Base-by-base conservation (phyloP, 2,888 invertebrate genomes). In the Mamestra brassicae region DNA sequence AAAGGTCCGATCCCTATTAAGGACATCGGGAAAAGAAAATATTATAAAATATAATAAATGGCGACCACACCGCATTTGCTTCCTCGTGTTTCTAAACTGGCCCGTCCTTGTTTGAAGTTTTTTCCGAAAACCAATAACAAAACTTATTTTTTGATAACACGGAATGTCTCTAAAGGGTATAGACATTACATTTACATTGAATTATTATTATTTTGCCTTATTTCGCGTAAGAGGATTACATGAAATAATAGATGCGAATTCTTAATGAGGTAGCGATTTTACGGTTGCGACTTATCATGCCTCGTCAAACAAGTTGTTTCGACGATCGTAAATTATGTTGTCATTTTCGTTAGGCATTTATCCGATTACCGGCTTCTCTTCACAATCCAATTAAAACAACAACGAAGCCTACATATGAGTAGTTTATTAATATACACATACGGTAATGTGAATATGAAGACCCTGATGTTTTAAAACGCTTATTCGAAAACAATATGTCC, bases 1-100 rank as follows among this genome's bases (percentile, higher is more conserved):
- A 94, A 94, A 92, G 93, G 93, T 93, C 92, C 90, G 90, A 92
- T 90, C 93, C 91, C 90, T 92, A 92, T 91, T 93, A 92, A 90
- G 91, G 92, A 91, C 92, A 92, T 91, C 88, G 90, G 86, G 87
- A 88, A 90, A 91, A 90, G 91, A 92, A 93, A 93, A 91, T 90
- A 92, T 90, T 90, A 89, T 90, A 89, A 90, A 91, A 90, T 91
- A 91, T 89, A 90, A 90, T 90, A 92, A 90, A 89, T 87, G 86
- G 86, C 80, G 73, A 67, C 84, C 83, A 83, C 80, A 84, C 70
- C 79, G 76, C 81, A 82, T 78, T 87, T 74, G 84, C 75, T 85
- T 80, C 78, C 69, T 78, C 81, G 76, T 84, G 83, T 85, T 85
- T 83, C 74, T 71, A 70, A 84, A 85, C 80, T 69, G 78, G 79